Evolutionary conservation across 2,113 vertebrate species (phyloP).

Genomic region (Serinus canaria): DNA sequence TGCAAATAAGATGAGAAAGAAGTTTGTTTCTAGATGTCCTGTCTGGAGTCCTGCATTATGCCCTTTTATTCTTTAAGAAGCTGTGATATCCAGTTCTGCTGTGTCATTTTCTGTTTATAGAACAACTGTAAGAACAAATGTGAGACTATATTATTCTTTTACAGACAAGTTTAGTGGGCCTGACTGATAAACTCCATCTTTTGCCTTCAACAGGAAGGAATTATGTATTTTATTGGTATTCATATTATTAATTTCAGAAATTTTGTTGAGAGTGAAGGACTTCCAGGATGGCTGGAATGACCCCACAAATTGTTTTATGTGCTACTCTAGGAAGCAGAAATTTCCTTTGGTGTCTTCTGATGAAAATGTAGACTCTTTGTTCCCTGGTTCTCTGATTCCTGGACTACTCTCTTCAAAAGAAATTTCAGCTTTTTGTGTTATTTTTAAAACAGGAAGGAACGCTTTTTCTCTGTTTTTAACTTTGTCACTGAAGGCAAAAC

Average conservation of each 20-base stretch:
- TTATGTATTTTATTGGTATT: not conserved
- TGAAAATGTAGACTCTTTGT: conserved; percentile 47
- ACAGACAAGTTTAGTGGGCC: not conserved
- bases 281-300: conserved; percentile 29
- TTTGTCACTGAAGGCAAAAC: conserved; percentile 33
- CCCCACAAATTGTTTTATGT: conserved; percentile 67
- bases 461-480: conserved; percentile 24
- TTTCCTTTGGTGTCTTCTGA: conserved; percentile 62
- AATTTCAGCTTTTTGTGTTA: conserved; percentile 47
- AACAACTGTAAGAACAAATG: not conserved
- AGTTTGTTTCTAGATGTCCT: not conserved
- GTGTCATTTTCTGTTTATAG: not conserved
- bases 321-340: conserved; percentile 69
- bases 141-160: not conserved
- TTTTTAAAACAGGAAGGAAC: conserved; percentile 60
- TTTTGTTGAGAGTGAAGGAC: not conserved
- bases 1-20: not conserved
- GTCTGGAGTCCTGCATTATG: not conserved
- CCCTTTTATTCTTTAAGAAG: not conserved
- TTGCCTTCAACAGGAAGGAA: conserved; percentile 11
- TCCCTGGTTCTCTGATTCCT: conserved; percentile 17
- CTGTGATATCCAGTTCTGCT: not conserved
- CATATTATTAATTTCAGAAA: not conserved
- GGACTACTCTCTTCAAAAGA: conserved; percentile 54
- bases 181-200: not conserved